A percentile compares a stretch with the other conserved stretches of the same genome.
Evolutionary conservation across 2,113 vertebrate species (phyloP).

Genomic region (Sialia sialis): DNA sequence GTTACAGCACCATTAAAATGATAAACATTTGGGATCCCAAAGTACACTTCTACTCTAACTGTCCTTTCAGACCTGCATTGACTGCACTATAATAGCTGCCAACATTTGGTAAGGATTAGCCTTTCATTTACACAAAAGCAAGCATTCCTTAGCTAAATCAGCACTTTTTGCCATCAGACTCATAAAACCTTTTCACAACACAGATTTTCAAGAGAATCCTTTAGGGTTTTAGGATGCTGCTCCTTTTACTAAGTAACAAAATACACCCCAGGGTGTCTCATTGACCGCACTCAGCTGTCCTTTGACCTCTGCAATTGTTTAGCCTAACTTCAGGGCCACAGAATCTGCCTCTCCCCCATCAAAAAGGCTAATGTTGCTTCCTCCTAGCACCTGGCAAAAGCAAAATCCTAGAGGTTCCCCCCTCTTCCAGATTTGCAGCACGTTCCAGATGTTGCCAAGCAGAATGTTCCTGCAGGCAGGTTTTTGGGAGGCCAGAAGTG

Average conservation of each 20-base stretch:
- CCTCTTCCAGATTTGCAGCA: not conserved
- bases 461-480: constrained; percentile 39
- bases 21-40: constrained; percentile 61
- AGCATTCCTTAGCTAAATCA: constrained; percentile 79
- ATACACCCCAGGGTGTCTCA: constrained; percentile 81
- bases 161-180: constrained; percentile 76
- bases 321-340: constrained; percentile 74
- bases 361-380: constrained; percentile 72
- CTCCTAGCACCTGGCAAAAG: constrained; percentile 75
- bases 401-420: constrained; percentile 60
- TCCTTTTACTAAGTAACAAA: constrained; percentile 83
- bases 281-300: constrained; percentile 77
- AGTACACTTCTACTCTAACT: constrained; percentile 61
- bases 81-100: constrained; percentile 61
- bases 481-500: constrained; percentile 1
- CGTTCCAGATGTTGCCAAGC: constrained; percentile 67
- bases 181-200: constrained; percentile 84
- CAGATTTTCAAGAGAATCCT: constrained; percentile 78
- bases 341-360: constrained; percentile 68
- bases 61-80: constrained; percentile 58
- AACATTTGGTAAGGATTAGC: constrained; percentile 79
- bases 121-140: constrained; percentile 76
- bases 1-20: constrained; percentile 63
- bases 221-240: constrained; percentile 79
- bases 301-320: constrained; percentile 80